Conservation (phyloP, 2,888 invertebrate genomes). For the Isoperla grammatica region DNA sequence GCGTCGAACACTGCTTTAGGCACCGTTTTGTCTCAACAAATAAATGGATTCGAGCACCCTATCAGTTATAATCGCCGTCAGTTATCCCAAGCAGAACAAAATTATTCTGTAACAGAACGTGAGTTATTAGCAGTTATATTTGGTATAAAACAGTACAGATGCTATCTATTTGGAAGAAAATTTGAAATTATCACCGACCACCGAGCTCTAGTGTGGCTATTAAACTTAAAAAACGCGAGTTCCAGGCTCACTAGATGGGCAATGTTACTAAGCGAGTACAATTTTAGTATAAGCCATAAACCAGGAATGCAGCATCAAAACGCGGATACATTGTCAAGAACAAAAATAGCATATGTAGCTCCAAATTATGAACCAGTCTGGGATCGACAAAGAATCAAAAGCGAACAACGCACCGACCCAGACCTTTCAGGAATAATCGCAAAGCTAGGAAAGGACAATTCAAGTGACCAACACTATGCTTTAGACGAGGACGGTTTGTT, state of each 20-base stretch:
- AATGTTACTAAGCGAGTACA: constrained; percentile 18
- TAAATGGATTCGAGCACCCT: constrained; percentile 19
- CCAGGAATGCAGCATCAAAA: constrained; percentile 24
- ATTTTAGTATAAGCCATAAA: constrained; percentile 24
- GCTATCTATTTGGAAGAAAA: constrained; percentile 24
- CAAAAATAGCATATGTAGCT: not conserved
- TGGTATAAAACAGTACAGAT: constrained; percentile 25
- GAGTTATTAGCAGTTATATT: constrained; percentile 28
- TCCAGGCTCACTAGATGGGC: constrained; percentile 26
- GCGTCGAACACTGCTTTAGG: constrained; percentile 25
- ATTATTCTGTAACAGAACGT: constrained; percentile 23
- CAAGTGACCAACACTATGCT: not conserved
- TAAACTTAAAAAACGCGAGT: constrained; percentile 19
- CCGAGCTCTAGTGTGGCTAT: constrained; percentile 22
- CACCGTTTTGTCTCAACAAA: constrained; percentile 22
- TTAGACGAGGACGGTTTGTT: too few relatives aligned
- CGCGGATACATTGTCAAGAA: constrained; percentile 23
- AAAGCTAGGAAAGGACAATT: not conserved
- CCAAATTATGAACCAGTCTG: not conserved
- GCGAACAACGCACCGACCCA: not conserved
- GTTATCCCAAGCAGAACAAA: constrained; percentile 19
- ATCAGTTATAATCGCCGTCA: constrained; percentile 29
- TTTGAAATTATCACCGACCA: constrained; percentile 30
- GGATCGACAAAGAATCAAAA: not conserved
- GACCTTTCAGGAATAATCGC: not conserved